Evolutionary conservation across 1,140 invertebrate species (phyloP), one percentile per base, ranked within the genome.

Genomic region (Danaus melanippus): DNA sequence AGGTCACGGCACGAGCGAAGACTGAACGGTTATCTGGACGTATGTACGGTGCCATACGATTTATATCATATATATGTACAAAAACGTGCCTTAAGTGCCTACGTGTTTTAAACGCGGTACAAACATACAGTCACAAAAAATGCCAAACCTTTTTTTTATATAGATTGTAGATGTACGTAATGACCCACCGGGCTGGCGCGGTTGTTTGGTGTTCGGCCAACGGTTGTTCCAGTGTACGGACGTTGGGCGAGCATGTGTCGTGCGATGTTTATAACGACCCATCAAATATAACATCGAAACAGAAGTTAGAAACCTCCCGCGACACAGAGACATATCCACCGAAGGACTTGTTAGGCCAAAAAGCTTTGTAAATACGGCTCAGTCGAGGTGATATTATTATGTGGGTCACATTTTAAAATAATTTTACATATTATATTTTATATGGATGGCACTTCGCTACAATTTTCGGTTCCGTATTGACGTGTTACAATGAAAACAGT

Each of bases 261-360:
- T 32, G 21, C 21, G 2, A 32, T 32, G 21, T 32, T 7, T 32
- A 32, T 32, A 8, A 32, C 7, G 1, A 15, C 1, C 15, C 15
- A 7, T 32, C 21, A 21, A 21, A 21, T 21, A 21, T 21, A 21
- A n/a, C n/a, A n/a, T n/a, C 15, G 15, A 1, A 1, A 15, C 15
- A 1, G 3, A 15, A 3, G 15, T 32, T 32, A 32, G 2, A 32
- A 32, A 8, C 21, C 2, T 32, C 2, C 0, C 7, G 6, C 6
- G 6, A 32, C 55, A 44, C 44, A 55, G 9, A 55, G 9, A 49
- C 49, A 50, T 57, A 58, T 77, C 80, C 75, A 81, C 78, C 78
- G 76, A 79, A 67, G 76, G 68, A 75, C 69, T 71, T 77, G 70
- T 74, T 58, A 75, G 72, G 78, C 82, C 82, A 85, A 85, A 84